Percentiles rank a stretch among this genome's conserved stretches.
phyloP scores from a whole-genome alignment of 2,797 vertebrate species.

The Premnoplex brunnescens region DNA sequence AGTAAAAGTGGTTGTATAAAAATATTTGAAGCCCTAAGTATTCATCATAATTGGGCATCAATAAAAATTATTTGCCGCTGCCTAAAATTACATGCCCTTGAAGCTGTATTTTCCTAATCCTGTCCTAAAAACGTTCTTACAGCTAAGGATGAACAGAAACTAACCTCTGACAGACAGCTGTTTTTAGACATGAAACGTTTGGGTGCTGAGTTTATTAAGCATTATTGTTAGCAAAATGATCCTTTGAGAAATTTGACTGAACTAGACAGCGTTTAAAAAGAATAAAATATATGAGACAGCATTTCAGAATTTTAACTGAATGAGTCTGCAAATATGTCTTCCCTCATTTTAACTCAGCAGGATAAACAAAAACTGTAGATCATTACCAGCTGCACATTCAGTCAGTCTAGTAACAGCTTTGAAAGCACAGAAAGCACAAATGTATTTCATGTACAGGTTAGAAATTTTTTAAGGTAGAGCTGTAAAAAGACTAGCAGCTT shows the following conservation, averaged over 20 bases:
- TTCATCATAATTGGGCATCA: neutral
- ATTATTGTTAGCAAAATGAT: neutral
- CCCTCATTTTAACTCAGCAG: constrained; percentile 27
- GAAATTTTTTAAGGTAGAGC: neutral
- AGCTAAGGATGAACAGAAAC: neutral
- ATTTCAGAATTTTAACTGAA: constrained; percentile 33
- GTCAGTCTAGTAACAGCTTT: neutral
- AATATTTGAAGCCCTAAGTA: neutral
- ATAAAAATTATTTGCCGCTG: neutral
- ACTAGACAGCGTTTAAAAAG: neutral
- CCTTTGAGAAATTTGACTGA: constrained; percentile 12
- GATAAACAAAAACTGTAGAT: constrained; percentile 52
- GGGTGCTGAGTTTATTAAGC: neutral
- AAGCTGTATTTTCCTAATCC: neutral
- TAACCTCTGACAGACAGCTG: neutral
- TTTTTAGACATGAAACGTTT: neutral
- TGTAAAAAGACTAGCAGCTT: neutral
- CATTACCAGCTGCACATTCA: constrained; percentile 27
- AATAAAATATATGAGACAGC: neutral
- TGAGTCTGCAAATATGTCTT: constrained; percentile 20
- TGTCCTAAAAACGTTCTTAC: neutral
- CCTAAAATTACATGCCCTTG: neutral
- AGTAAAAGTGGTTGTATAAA: neutral
- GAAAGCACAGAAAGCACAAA: neutral
- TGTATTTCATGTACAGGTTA: neutral